Evolutionary conservation across 2,797 vertebrate genomes (phyloP).

Genomic region (Chiroxiphia lanceolata): DNA sequence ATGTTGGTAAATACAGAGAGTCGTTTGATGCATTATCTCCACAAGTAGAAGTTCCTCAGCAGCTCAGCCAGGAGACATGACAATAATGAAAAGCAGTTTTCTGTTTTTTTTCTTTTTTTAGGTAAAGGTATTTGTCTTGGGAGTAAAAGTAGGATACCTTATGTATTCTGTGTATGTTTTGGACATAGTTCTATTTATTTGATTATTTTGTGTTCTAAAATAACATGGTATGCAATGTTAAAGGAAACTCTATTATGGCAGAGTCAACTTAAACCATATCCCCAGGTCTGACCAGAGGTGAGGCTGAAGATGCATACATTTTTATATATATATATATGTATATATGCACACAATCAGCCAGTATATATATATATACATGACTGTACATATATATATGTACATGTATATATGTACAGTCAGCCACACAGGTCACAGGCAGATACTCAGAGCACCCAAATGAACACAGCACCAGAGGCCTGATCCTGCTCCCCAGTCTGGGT

Average conservation of each 20-base stretch:
- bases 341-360: neutral
- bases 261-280: neutral
- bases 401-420: accelerated
- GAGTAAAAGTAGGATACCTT: neutral
- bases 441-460: neutral
- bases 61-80: neutral
- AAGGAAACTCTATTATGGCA: neutral
- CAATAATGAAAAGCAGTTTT: neutral
- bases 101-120: neutral
- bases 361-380: too few relatives aligned
- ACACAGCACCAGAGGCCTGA: neutral
- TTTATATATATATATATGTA: too few relatives aligned
- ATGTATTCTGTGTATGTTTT: neutral
- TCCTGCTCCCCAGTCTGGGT: neutral
- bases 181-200: neutral
- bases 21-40: neutral
- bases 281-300: accelerated
- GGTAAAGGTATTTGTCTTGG: neutral
- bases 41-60: neutral
- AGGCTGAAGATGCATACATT: neutral
- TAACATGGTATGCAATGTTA: neutral
- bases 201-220: neutral
- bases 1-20: neutral
- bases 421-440: too few relatives aligned
- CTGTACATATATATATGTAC: too few relatives aligned